These are phyloP conservation scores for Cynoglossus semilaevis DNA, from an alignment of 2,113 vertebrate genomes.

Conservation along the genomic window DNA sequence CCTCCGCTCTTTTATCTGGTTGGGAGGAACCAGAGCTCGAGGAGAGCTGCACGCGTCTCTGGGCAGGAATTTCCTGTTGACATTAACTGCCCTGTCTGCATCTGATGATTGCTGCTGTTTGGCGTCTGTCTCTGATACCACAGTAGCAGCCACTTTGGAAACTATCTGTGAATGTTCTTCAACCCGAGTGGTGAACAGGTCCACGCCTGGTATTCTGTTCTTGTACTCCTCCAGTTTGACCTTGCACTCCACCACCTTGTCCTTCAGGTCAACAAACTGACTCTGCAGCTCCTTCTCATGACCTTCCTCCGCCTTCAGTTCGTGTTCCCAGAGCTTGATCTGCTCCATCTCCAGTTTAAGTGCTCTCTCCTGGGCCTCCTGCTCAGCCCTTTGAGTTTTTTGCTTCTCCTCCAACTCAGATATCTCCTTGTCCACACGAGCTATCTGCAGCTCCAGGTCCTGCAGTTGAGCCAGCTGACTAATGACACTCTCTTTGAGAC, in stretches of 20 bases:
- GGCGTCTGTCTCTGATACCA: constrained; percentile 3
- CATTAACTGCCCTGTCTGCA: constrained; percentile 19
- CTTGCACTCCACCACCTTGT: constrained; percentile 67
- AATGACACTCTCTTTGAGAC: constrained; percentile 54
- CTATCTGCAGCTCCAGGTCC: constrained; percentile 58
- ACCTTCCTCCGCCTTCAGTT: constrained; percentile 71
- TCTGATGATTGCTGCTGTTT: constrained; percentile 11
- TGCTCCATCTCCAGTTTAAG: constrained; percentile 65
- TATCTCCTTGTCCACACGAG: constrained; percentile 54
- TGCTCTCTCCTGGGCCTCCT: constrained; percentile 29
- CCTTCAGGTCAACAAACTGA: constrained; percentile 73
- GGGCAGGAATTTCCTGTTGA: constrained; percentile 54
- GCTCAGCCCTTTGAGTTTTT: constrained; percentile 7
- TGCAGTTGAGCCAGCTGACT: constrained; percentile 63
- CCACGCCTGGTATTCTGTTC: constrained; percentile 45
- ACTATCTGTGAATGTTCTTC: not conserved
- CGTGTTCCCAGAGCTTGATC: constrained; percentile 75
- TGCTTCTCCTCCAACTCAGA: constrained; percentile 58
- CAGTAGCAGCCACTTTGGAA: not conserved
- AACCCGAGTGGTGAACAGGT: not conserved
- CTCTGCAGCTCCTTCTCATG: constrained; percentile 68
- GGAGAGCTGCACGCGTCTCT: constrained; percentile 39
- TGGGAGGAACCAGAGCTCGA: constrained; percentile 47
- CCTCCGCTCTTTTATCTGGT: constrained; percentile 57
- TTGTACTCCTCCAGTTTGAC: constrained; percentile 68